Evolutionary conservation across 2,888 invertebrate genomes (phyloP).

Genomic region (Noctua pronuba): DNA sequence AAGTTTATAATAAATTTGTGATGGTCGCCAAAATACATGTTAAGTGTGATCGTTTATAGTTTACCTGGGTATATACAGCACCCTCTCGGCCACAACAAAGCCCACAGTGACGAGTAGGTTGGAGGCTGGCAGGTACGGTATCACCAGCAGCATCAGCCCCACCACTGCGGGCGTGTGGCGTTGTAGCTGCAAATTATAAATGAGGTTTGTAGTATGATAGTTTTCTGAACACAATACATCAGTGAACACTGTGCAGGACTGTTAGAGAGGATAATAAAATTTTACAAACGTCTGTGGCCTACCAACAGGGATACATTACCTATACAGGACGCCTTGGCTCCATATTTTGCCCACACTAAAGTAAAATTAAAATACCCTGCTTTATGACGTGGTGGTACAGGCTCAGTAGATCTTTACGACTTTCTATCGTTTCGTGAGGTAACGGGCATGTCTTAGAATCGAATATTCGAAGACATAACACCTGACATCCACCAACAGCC

Average conservation of each 20-base stretch:
- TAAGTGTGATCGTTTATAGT: not conserved
- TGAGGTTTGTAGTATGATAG: not conserved
- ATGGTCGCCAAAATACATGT: not conserved
- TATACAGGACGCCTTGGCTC: not conserved
- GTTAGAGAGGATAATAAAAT: not conserved
- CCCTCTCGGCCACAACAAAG: conserved; percentile 96
- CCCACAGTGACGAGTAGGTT: conserved; percentile 95
- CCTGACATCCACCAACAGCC: not conserved
- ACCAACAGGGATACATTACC: not conserved
- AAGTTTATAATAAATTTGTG: not conserved
- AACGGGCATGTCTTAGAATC: not conserved
- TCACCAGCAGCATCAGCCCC: conserved; percentile 93
- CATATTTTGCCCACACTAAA: not conserved
- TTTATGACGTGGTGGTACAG: not conserved
- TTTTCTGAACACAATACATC: not conserved
- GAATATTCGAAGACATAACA: not conserved
- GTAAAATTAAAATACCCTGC: not conserved
- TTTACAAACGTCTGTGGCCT: not conserved
- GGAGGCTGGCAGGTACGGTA: conserved; percentile 96
- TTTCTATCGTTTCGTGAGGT: not conserved
- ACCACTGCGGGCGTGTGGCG: conserved; percentile 92
- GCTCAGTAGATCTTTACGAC: not conserved
- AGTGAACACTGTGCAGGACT: not conserved
- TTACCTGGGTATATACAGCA: conserved; percentile 96
- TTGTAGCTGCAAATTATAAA: conserved; percentile 86